A percentile compares a stretch with the other conserved stretches of the same genome.
These are phyloP conservation scores for Sphecodes monilicornis DNA, from an alignment of 2,888 invertebrate species.

Conservation along the genomic window DNA sequence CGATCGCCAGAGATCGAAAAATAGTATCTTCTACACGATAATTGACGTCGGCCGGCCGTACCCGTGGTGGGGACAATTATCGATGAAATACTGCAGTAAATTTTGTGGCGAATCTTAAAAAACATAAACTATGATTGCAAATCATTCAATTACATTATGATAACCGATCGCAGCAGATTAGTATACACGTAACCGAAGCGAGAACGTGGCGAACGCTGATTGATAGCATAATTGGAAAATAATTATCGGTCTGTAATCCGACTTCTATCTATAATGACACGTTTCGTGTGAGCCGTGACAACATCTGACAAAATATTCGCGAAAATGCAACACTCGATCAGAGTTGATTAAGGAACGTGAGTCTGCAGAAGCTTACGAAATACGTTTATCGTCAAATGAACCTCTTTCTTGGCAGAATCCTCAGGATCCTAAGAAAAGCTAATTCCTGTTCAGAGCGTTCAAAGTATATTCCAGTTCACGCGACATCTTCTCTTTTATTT, in stretches of 20 bases:
- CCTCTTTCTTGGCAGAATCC: neutral
- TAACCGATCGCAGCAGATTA: neutral
- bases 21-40: no score
- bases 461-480: neutral
- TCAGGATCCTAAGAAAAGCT: neutral
- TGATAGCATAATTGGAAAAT: neutral
- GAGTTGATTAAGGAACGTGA: neutral
- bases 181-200: neutral
- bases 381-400: neutral
- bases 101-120: neutral
- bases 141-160: neutral
- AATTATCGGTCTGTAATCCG: neutral
- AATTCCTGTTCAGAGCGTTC: neutral
- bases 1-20: no score
- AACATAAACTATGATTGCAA: no score
- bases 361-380: neutral
- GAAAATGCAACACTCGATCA: neutral
- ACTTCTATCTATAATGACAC: neutral
- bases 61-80: no score
- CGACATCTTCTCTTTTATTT: conserved; percentile 5
- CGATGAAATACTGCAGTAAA: no score
- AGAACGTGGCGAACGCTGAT: neutral
- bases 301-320: neutral
- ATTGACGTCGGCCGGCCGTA: no score
- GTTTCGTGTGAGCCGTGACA: neutral